Conservation (phyloP, 2,113 vertebrate species). For the Ptychochromis oligacanthus region DNA sequence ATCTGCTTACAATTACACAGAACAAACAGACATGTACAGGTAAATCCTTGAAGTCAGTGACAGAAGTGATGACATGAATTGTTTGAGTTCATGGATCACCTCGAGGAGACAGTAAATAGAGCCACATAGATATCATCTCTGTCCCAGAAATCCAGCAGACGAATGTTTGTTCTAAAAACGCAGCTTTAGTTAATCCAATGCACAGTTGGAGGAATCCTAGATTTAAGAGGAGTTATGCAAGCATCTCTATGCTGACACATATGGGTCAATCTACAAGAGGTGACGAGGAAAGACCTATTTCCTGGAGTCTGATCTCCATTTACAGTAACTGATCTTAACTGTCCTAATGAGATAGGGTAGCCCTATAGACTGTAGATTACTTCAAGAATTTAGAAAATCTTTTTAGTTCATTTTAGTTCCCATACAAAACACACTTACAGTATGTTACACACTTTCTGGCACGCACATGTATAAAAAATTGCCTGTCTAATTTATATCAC, state of each 20-base stretch:
- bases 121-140: neutral
- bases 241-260: slow-evolving; percentile 33
- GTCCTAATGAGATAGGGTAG: neutral
- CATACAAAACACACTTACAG: neutral
- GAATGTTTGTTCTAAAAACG: slow-evolving; percentile 11
- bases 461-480: neutral
- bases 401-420: neutral
- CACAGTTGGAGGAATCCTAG: slow-evolving; percentile 27
- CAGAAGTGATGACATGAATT: neutral
- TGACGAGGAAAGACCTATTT: slow-evolving; percentile 36
- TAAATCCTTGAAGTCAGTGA: neutral
- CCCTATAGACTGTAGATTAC: neutral
- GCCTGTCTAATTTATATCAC: neutral
- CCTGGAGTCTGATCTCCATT: slow-evolving; percentile 27
- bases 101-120: neutral
- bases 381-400: neutral
- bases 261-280: slow-evolving; percentile 53
- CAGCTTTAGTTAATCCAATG: slow-evolving; percentile 32
- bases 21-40: neutral
- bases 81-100: neutral
- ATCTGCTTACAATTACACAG: neutral
- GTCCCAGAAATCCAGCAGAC: slow-evolving; percentile 2
- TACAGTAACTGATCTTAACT: neutral
- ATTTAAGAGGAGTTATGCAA: slow-evolving; percentile 59
- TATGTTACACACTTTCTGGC: neutral